phyloP scores from a whole-genome alignment of 2,113 vertebrate genomes.

The Dendrocopos noguchii region DNA sequence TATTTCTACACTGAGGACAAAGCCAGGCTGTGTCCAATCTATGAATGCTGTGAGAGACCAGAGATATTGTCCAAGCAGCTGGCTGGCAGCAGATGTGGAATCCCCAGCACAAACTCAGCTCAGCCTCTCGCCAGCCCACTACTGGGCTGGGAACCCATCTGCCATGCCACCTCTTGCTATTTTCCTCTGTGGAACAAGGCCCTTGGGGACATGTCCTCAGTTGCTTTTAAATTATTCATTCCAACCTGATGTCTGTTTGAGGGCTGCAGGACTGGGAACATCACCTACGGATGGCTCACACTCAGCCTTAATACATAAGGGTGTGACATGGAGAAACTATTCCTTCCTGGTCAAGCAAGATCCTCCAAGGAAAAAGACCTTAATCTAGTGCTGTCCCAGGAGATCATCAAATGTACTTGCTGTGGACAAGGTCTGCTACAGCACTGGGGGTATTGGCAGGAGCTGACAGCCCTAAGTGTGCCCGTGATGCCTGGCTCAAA shows the following conservation, averaged over 20 bases:
- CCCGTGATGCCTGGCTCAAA: fast-evolving
- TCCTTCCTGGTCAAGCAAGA: neutral
- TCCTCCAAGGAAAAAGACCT: neutral
- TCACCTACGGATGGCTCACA: neutral
- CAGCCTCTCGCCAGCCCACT: neutral
- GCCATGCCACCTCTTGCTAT: fast-evolving
- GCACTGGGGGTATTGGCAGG: too few relatives aligned
- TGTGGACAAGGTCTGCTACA: neutral
- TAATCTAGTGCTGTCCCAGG: neutral
- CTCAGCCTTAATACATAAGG: neutral
- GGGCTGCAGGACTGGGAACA: neutral
- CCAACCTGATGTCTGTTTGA: fast-evolving
- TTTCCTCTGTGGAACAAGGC: neutral
- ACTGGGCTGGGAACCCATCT: neutral
- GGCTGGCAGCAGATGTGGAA: neutral
- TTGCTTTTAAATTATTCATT: neutral
- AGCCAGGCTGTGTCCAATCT: neutral
- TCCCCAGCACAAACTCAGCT: neutral
- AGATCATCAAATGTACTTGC: neutral
- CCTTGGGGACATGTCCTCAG: fast-evolving
- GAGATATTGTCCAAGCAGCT: neutral
- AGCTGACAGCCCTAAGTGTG: neutral
- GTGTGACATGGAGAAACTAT: fast-evolving
- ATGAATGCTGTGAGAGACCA: fast-evolving
- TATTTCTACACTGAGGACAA: fast-evolving